Percentiles rank a stretch among this genome's conserved stretches.
Conservation (phyloP, 2,113 vertebrate species). For the Siphamia tubifer region DNA sequence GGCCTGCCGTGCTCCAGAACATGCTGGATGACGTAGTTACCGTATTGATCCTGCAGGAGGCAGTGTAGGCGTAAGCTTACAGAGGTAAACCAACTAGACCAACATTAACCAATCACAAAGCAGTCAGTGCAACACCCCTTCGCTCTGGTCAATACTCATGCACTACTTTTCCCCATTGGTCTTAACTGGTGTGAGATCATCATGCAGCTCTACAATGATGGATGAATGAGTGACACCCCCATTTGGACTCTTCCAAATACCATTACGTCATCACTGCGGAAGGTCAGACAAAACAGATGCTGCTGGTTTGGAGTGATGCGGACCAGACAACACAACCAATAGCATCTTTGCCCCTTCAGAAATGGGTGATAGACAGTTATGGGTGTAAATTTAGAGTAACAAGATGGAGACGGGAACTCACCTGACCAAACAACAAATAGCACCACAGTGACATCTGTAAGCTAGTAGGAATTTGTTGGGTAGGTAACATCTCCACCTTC, state of each 20-base stretch:
- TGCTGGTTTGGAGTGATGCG: conserved; percentile 43
- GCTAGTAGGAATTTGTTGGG: conserved; percentile 26
- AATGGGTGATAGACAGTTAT: conserved; percentile 65
- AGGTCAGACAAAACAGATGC: conserved; percentile 74
- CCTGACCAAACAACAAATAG: conserved; percentile 52
- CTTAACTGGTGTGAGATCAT: conserved; percentile 30
- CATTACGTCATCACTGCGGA: conserved; percentile 71
- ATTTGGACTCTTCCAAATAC: conserved; percentile 32
- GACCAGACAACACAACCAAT: conserved; percentile 38
- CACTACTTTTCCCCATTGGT: conserved; percentile 35
- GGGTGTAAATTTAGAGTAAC: conserved; percentile 46
- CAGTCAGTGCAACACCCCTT: neutral
- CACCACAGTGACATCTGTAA: conserved; percentile 6
- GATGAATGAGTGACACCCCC: conserved; percentile 57
- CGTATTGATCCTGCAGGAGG: conserved; percentile 91
- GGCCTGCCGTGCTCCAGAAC: conserved; percentile 96
- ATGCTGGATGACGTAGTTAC: conserved; percentile 98
- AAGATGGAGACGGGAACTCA: conserved; percentile 55
- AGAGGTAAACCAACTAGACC: neutral
- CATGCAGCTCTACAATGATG: conserved; percentile 58
- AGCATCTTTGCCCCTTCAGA: conserved; percentile 74
- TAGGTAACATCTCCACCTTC: conserved; percentile 38
- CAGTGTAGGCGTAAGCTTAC: conserved; percentile 4
- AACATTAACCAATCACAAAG: neutral
- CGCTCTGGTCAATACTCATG: conserved; percentile 43